A percentile compares a stretch with the other conserved stretches of the same genome.
Conservation (phyloP, 2,888 invertebrate genomes). For the Pandemis heparana region DNA sequence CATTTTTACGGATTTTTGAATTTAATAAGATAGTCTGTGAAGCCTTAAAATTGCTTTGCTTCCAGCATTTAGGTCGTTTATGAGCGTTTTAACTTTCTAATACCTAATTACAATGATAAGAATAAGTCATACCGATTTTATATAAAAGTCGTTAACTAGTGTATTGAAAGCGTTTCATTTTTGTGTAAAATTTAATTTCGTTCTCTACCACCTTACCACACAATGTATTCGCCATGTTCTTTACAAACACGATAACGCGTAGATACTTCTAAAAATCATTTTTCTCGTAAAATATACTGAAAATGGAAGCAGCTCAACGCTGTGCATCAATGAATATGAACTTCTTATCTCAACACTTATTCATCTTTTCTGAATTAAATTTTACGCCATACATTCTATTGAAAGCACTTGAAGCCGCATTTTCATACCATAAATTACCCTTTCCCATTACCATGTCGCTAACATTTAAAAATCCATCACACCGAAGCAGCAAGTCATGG, state of each 20-base stretch:
- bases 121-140: not conserved
- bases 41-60: not conserved
- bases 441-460: slow-evolving; percentile 68
- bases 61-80: not conserved
- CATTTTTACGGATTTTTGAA: slow-evolving; percentile 5
- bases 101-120: too few species aligned
- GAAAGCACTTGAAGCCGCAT: slow-evolving; percentile 43
- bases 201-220: too few species aligned
- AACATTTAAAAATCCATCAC: slow-evolving; percentile 82
- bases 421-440: slow-evolving; percentile 69
- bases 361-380: slow-evolving; percentile 39
- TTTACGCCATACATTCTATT: slow-evolving; percentile 34
- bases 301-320: slow-evolving; percentile 5
- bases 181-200: too few species aligned
- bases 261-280: not conserved
- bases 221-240: not conserved
- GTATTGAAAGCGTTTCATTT: too few species aligned
- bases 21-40: not conserved
- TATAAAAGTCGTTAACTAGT: too few species aligned
- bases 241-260: not conserved
- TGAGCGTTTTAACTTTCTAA: not conserved
- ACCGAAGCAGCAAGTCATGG: slow-evolving; percentile 73
- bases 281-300: not conserved
- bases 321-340: slow-evolving; percentile 14
- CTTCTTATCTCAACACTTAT: slow-evolving; percentile 35